Percentiles rank a stretch among this genome's conserved stretches.
phyloP scores from a whole-genome alignment of 2,888 invertebrate species.

The Elegia similella region DNA sequence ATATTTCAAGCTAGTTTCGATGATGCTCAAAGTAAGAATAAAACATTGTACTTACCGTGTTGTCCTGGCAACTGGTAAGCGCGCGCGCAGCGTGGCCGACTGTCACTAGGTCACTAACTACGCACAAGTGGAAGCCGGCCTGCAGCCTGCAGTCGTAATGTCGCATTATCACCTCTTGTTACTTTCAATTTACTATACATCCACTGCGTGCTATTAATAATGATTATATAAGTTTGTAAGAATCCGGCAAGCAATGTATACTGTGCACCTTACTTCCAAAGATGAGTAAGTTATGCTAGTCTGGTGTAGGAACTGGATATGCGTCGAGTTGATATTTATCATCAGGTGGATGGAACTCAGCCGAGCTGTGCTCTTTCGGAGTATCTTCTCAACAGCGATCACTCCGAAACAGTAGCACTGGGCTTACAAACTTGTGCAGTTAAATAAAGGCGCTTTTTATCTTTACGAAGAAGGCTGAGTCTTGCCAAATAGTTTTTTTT shows the following conservation, averaged over 20 bases:
- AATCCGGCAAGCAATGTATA: not conserved
- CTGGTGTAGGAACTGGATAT: not conserved
- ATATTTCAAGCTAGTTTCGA: too few species aligned
- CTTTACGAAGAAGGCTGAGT: too few species aligned
- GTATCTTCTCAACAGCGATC: too few species aligned
- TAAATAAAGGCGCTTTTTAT: too few species aligned
- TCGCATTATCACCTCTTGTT: too few species aligned
- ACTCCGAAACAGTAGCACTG: too few species aligned
- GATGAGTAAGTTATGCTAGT: not conserved
- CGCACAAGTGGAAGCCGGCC: not conserved
- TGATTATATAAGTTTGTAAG: too few species aligned
- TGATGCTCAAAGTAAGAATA: too few species aligned
- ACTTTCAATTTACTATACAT: not conserved
- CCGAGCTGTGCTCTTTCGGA: too few species aligned
- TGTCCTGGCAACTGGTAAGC: not conserved
- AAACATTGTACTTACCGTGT: not conserved
- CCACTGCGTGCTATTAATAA: not conserved
- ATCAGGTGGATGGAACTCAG: not conserved
- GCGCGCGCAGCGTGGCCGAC: not conserved
- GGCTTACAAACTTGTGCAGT: too few species aligned
- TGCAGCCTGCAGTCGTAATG: not conserved
- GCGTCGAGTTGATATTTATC: not conserved
- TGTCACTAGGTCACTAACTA: slow-evolving; percentile 6
- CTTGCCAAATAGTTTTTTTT: too few species aligned
- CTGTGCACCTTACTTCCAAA: not conserved